A percentile compares a stretch with the other conserved stretches of the same genome.
These are phyloP conservation scores for Natrix natrix DNA, from an alignment of 2,797 vertebrate genomes.

Conservation along the genomic window DNA sequence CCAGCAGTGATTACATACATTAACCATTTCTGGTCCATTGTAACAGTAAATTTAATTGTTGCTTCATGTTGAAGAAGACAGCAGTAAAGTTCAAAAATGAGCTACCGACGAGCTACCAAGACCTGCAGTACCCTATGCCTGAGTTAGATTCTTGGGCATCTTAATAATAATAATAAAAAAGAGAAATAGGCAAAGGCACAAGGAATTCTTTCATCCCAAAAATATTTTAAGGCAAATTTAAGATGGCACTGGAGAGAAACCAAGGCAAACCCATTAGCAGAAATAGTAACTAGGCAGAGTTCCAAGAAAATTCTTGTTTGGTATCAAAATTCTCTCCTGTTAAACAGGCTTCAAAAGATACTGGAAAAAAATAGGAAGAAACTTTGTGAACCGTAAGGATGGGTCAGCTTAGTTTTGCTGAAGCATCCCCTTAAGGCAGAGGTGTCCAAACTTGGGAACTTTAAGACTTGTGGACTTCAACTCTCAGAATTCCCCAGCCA, in stretches of 20 bases:
- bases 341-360: not conserved
- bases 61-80: not conserved
- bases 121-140: not conserved
- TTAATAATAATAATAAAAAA: not conserved
- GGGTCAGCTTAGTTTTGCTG: not conserved
- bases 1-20: not conserved
- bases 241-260: slow-evolving; percentile 19
- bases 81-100: not conserved
- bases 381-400: not conserved
- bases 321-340: not conserved
- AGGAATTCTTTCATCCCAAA: not conserved
- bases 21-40: not conserved
- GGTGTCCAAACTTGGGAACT: too few relatives aligned
- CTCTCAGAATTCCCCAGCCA: too few relatives aligned
- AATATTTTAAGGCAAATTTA: slow-evolving; percentile 27
- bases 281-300: not conserved
- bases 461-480: too few relatives aligned
- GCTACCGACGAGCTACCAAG: not conserved
- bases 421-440: not conserved
- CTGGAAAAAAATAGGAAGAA: not conserved
- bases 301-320: not conserved
- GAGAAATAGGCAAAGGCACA: slow-evolving; percentile 28
- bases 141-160: slow-evolving; percentile 4
- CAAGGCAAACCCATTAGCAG: not conserved
- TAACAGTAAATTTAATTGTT: not conserved